Conservation (phyloP, 2,888 invertebrate genomes). For the Trachelus iudaicus region DNA sequence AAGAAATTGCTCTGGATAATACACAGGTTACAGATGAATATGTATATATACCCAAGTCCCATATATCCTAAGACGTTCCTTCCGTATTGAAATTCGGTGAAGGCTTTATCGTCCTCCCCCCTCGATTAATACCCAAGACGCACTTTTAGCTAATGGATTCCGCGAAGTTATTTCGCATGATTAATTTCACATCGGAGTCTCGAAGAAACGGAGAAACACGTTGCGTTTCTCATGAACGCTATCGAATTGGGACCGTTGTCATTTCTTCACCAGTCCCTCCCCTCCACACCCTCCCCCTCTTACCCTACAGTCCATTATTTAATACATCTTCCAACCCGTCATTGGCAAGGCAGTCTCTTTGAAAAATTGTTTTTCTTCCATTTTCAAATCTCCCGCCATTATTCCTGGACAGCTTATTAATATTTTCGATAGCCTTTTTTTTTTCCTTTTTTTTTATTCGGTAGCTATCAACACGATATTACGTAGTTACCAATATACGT, state of each 20-base stretch:
- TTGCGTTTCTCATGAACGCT: constrained; percentile 1
- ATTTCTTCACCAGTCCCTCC: constrained; percentile 8
- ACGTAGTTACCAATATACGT: background rate
- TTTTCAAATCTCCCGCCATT: background rate
- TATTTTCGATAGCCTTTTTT: constrained; percentile 10
- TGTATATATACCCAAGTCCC: background rate
- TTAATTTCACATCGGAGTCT: constrained; percentile 56
- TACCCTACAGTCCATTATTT: background rate
- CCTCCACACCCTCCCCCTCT: constrained; percentile 18
- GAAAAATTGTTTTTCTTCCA: background rate
- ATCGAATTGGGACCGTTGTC: background rate
- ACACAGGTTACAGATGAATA: background rate
- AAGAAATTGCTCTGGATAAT: background rate
- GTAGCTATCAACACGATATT: background rate
- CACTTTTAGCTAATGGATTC: constrained; percentile 55
- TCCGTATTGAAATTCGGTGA: background rate
- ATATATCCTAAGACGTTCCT: background rate
- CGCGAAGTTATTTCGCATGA: constrained; percentile 58
- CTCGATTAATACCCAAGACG: background rate
- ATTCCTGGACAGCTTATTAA: constrained; percentile 20
- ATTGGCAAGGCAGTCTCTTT: background rate
- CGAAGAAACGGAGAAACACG: constrained; percentile 28
- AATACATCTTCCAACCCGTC: background rate
- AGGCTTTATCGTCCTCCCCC: background rate
- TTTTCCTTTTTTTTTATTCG: background rate